phyloP scores from a whole-genome alignment of 2,888 invertebrate species.

The Eristalinus aeneus region DNA sequence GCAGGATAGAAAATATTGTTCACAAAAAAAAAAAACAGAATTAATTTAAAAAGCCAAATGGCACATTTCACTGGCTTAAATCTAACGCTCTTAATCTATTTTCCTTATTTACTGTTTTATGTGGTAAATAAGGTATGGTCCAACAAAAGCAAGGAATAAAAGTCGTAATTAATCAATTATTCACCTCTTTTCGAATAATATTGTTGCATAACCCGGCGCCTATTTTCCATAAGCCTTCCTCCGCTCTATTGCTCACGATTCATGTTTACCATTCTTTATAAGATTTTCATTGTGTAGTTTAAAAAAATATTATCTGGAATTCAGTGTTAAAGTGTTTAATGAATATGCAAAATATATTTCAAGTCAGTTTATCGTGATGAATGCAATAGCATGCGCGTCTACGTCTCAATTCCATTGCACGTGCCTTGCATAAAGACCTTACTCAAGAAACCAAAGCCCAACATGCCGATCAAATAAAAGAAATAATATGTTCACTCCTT shows the following conservation, averaged over 20 bases:
- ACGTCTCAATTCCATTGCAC: conserved; percentile 64
- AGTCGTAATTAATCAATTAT: conserved; percentile 49
- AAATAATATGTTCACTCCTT: neutral
- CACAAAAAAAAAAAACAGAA: too few relatives aligned
- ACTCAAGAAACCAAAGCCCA: neutral
- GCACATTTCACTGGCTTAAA: too few relatives aligned
- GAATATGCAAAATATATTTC: conserved; percentile 51
- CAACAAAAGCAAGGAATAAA: conserved; percentile 22
- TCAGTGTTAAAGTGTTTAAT: conserved; percentile 37
- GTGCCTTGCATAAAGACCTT: conserved; percentile 49
- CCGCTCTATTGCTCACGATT: neutral
- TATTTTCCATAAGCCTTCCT: conserved; percentile 11
- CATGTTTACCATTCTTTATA: neutral
- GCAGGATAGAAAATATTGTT: too few relatives aligned
- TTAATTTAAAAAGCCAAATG: too few relatives aligned
- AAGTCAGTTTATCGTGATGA: conserved; percentile 54
- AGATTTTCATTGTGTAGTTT: neutral
- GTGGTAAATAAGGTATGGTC: too few relatives aligned
- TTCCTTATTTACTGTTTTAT: too few relatives aligned
- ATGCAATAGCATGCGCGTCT: conserved; percentile 59
- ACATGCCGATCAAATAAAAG: neutral
- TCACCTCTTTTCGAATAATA: conserved; percentile 32
- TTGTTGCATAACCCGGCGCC: conserved; percentile 53
- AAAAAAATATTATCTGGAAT: neutral
- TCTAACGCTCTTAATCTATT: too few relatives aligned